Conservation (phyloP, 1,140 invertebrate genomes). For the Rhagoletis zephyria region DNA sequence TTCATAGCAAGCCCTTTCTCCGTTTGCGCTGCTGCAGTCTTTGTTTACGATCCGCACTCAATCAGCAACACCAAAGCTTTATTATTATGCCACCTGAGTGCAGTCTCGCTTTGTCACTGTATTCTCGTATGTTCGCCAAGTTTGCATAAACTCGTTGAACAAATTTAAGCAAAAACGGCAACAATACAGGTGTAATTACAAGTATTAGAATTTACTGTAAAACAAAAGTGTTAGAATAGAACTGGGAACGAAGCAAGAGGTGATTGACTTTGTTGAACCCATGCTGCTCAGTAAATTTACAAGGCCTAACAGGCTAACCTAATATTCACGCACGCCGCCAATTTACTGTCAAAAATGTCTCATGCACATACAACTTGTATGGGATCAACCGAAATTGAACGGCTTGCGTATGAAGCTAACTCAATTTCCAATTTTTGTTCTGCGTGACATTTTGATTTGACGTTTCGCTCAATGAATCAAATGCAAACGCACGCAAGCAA, state of each 20-base stretch:
- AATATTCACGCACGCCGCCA: no score
- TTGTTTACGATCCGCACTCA: constrained; percentile 22
- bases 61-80: background rate
- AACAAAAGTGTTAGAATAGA: background rate
- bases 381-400: no score
- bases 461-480: no score
- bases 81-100: constrained; percentile 35
- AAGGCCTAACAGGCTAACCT: background rate
- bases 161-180: constrained; percentile 43
- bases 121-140: background rate
- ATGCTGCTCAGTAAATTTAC: background rate
- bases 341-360: no score
- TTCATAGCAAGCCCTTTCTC: background rate
- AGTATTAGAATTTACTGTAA: constrained; percentile 18
- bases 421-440: no score
- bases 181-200: constrained; percentile 46
- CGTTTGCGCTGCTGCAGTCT: background rate
- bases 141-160: constrained; percentile 31
- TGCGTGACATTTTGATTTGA: no score
- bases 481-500: no score
- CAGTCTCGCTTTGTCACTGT: background rate
- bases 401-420: no score
- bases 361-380: no score
- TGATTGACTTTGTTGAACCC: background rate
- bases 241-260: background rate